Conservation (phyloP, 2,888 invertebrate genomes). For the Gonocerus acuteangulatus region DNA sequence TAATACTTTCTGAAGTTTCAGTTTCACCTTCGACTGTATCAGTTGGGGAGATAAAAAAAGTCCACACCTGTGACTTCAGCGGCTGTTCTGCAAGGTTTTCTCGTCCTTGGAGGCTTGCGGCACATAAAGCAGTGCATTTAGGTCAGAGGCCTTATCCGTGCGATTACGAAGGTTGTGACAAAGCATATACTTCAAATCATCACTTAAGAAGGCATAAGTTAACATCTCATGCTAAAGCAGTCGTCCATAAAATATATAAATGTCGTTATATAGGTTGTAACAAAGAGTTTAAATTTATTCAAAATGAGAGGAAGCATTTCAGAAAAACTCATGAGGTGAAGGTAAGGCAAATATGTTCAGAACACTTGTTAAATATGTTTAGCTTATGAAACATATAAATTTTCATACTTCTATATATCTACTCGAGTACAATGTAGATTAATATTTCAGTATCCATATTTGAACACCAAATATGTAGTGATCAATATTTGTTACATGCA, state of each 20-base stretch:
- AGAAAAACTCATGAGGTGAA: constrained; percentile 24
- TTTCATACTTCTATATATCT: constrained; percentile 15
- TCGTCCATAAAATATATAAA: too few species aligned
- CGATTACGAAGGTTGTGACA: constrained; percentile 24
- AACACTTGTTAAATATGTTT: constrained; percentile 19
- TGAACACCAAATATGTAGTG: too few species aligned
- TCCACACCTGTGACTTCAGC: constrained; percentile 11
- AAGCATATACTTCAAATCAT: constrained; percentile 28
- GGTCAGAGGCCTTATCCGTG: constrained; percentile 26
- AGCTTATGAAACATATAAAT: constrained; percentile 27
- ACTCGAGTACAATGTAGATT: too few species aligned
- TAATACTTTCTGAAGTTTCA: neutral
- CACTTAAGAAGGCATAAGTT: constrained; percentile 30
- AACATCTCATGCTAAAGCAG: constrained; percentile 12
- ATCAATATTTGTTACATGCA: too few species aligned
- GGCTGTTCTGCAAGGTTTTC: constrained; percentile 28
- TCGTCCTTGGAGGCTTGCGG: constrained; percentile 30
- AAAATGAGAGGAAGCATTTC: constrained; percentile 27
- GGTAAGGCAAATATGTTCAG: constrained; percentile 21
- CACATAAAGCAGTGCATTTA: constrained; percentile 26
- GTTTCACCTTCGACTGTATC: too few species aligned
- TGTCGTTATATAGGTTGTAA: constrained; percentile 25
- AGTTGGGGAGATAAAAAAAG: neutral
- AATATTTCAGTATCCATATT: too few species aligned
- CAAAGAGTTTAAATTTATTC: constrained; percentile 21